phyloP scores from a whole-genome alignment of 2,797 vertebrate genomes.

The Eleutherodactylus coqui region DNA sequence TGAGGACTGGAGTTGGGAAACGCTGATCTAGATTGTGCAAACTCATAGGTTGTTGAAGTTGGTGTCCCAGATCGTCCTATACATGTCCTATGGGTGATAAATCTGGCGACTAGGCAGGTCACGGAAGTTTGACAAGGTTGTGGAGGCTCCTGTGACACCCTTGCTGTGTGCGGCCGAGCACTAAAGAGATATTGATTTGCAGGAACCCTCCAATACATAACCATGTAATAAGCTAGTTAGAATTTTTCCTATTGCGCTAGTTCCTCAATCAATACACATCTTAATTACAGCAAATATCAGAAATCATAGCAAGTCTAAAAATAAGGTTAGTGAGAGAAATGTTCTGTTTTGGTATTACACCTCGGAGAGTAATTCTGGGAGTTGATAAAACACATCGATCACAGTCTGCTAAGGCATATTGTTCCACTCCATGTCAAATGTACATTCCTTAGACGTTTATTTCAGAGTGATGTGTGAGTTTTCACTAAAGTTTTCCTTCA shows the following conservation, averaged over 20 bases:
- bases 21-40: too few species aligned
- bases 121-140: too few species aligned
- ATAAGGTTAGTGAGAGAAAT: conserved; percentile 29
- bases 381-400: conserved; percentile 9
- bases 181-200: conserved; percentile 59
- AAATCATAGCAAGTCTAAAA: conserved; percentile 50
- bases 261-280: conserved; percentile 57
- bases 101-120: too few species aligned
- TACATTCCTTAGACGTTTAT: not conserved
- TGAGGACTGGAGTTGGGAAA: too few species aligned
- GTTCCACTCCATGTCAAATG: conserved; percentile 5
- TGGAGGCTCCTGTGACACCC: too few species aligned
- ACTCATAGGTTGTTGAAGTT: too few species aligned
- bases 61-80: too few species aligned
- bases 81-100: too few species aligned
- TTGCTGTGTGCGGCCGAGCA: too few species aligned
- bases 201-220: conserved; percentile 43
- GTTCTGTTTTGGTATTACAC: conserved; percentile 22
- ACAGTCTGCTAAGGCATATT: not conserved
- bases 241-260: conserved; percentile 46
- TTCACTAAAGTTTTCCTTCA: not conserved
- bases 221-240: conserved; percentile 49
- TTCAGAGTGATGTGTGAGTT: not conserved
- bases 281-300: conserved; percentile 59
- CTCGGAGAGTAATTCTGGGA: not conserved